phyloP scores from a whole-genome alignment of 2,797 vertebrate genomes.

The Gambelia wislizenii region DNA sequence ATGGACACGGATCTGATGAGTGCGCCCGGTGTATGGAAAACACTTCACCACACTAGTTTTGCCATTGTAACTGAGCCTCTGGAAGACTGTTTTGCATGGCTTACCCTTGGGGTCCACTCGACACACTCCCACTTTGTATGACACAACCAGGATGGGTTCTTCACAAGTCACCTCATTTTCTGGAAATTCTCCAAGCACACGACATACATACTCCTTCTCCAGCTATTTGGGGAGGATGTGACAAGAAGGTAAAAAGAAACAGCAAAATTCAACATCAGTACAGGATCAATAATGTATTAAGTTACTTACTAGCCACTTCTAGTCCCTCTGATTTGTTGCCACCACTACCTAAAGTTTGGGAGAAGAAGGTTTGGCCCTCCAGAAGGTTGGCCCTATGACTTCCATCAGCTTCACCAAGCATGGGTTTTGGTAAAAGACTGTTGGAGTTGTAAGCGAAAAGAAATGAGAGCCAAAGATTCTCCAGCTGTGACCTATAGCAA shows the following conservation, averaged over 20 bases:
- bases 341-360: neutral
- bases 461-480: neutral
- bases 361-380: neutral
- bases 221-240: conserved; percentile 77
- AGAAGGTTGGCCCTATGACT: neutral
- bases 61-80: conserved; percentile 91
- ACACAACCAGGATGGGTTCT: conserved; percentile 94
- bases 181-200: conserved; percentile 93
- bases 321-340: neutral
- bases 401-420: neutral
- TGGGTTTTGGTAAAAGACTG: neutral
- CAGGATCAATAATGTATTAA: accelerated
- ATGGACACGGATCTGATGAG: conserved; percentile 97
- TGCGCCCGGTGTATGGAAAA: conserved; percentile 91
- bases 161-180: conserved; percentile 87
- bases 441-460: neutral
- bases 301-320: neutral
- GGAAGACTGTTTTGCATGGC: conserved; percentile 89
- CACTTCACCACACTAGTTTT: conserved; percentile 90
- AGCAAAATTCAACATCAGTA: conserved; percentile 20
- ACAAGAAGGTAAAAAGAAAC: neutral
- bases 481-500: neutral
- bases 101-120: conserved; percentile 93
- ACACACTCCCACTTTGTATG: conserved; percentile 91
- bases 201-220: conserved; percentile 96